Evolutionary conservation across 2,888 invertebrate species (phyloP), one percentile per base, ranked within the genome.

Genomic region (Torymus aiolomorphi): DNA sequence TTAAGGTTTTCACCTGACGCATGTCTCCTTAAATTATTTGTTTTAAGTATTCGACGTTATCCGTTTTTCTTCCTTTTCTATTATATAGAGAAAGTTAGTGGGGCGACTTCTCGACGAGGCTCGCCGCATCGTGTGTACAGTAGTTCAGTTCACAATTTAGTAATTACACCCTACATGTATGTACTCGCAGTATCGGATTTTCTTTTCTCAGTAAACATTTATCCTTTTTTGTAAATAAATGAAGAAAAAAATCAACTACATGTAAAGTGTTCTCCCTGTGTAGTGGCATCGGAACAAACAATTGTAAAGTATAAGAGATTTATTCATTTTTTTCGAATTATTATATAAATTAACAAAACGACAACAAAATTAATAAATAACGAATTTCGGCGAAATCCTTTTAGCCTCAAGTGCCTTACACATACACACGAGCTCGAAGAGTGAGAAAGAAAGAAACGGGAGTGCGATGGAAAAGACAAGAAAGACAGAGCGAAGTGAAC

Each of bases 321-420:
- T 80, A 72, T 67, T 67, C 56, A 57, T 76, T 42, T 73, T 77
- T 71, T 66, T 67, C 20, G 52, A 78, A 76, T 72, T 51, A 66
- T 77, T 61, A 71, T 42, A 42, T 56, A 63, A 66, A 69, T 75
- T 70, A 78, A 62, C 59, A 63, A 76, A 76, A 59, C 12, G 51
- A 8, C 59, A 57, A 76, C 59, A 73, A 62, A 74, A 42, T 42
- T 42, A 42, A 42, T 31, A 31, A 31, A 5, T 12, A 59, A 73
- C 14, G 52, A 81, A 11, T 73, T 18, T 71, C 49, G 82, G 75
- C 67, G 57, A 80, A 82, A 78, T 72, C 59, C 24, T 49, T 80
- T 73, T 73, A 80, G 76, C 78, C 80, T 82, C 70, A 78, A 78
- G 82, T 82, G 82, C 82, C 82, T 82, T 82, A 82, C 5, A 82